Base-by-base conservation (phyloP, 2,888 invertebrate species). In the Papilio elwesi region DNA sequence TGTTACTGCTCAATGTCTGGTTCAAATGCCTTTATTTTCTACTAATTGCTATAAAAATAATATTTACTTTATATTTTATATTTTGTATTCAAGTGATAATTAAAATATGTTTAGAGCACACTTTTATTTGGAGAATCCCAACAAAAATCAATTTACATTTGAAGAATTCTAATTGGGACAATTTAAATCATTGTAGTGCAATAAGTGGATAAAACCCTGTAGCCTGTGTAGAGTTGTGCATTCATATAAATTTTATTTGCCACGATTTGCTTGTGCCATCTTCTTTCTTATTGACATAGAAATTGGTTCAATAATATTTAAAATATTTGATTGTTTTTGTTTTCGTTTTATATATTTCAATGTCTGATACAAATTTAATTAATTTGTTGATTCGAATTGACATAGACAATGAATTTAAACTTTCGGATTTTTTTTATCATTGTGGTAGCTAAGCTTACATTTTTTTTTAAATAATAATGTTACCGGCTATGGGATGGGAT, bases 1-100 rank as follows among this genome's bases (percentile, higher is more conserved):
- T 59, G 26, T 70, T 13, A 73, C 47, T 68, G 71, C 64, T 73
- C 64, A 59, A 64, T 69, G 43, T 49, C 52, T 47, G 49, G 15
- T 57, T 59, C 38, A 52, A 52, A 71, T 52, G 55, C 38, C 26
- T 69, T 72, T 26, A 64, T 69, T 69, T 69, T 52, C 9, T 64
- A 49, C 57, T n/a, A 16, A 59, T 38, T 49, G 65, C 52, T 66
- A 53, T 63, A 15, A 15, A 71, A 59, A 52, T 63, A 36, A 63
- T 67, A 49, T 53, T 62, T 62, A 62, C 43, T 62, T 62, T 63
- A 53, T 68, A 71, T 26, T 71, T 71, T 66, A 26, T 26, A 64
- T 47, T 53, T 48, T 15, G 13, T 68, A 53, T 67, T 53, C 51
- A 48, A 43, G 52, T 64, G 62, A 38, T 59, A 15, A 47, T 47